phyloP scores from a whole-genome alignment of 2,888 invertebrate species.

The Altica lythri region DNA sequence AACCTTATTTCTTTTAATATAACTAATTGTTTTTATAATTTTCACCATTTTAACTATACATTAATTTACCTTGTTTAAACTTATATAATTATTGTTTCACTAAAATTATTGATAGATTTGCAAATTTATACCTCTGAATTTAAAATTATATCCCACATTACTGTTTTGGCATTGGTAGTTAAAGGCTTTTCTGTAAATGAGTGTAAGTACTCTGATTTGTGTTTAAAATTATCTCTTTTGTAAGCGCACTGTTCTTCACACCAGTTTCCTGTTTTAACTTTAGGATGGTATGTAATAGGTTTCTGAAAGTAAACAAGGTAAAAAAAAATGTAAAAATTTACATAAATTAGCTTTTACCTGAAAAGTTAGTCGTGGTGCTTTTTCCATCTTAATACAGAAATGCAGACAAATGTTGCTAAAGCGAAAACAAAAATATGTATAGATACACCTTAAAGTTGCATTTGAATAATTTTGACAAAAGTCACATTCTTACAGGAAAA shows the following conservation, averaged over 20 bases:
- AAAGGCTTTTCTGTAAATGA: constrained; percentile 32
- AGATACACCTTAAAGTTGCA: no score
- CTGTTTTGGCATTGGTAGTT: constrained; percentile 20
- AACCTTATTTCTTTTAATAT: no score
- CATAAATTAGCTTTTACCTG: neutral
- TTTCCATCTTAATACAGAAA: no score
- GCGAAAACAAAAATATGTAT: no score
- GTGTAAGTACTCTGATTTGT: constrained; percentile 31
- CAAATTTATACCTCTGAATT: constrained; percentile 30
- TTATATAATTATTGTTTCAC: neutral
- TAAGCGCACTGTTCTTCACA: constrained; percentile 32
- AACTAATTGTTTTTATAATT: no score
- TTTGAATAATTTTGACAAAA: no score
- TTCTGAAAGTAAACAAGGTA: constrained; percentile 22
- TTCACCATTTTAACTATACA: no score
- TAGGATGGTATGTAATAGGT: constrained; percentile 33
- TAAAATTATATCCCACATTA: constrained; percentile 34
- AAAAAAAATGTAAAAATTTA: no score
- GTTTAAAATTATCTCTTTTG: constrained; percentile 26
- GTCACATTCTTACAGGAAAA: no score
- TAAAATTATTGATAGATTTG: neutral
- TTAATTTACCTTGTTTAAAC: no score
- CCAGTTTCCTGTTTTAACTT: constrained; percentile 42
- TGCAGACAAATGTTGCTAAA: no score
- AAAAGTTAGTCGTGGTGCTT: neutral